Base-by-base conservation (phyloP, 2,797 vertebrate species). In the Takifugu rubripes region DNA sequence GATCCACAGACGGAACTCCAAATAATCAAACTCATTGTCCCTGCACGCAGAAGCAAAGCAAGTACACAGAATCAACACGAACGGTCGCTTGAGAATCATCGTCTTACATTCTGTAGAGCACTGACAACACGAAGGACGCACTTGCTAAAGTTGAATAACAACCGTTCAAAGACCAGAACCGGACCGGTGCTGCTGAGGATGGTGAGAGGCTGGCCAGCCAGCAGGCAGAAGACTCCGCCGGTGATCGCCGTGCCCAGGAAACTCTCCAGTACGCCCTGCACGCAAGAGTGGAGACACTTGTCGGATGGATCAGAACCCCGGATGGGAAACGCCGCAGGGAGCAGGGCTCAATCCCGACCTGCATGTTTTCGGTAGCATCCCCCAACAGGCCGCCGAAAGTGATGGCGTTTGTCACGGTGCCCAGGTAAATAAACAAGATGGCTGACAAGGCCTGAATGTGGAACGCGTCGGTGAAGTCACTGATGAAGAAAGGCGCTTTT, bases 121-220 rank as follows among this genome's bases (percentile, higher is more conserved):
- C 21, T 6, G 8, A 14, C 0, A 42, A 49, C 5, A 43, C 0
- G 3, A 2, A 8, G n/a, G 50, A 87, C 84, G 63, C 89, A 97
- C 97, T 84, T 96, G 96, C 97, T 99, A 83, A 99, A 99, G 77
- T 95, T 98, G 85, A 96, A 99, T 61, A 99, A 94, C 52, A 99
- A 92, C 49, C 96, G 89, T 72, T 99, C 97, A 54, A 99, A 99
- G 81, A 99, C 97, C 26, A 99, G 90, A 52, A 99, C 97, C 0
- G 97, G 97, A 2, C 97, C 97, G 0, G 97, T 99, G 80, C 97
- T 99, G 89, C 97, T 98, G 82, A 99, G 84, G 75, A 99, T 98
- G 60, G 85, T 99, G 70, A 99, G 95, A 0, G 97, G 97, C 53
- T 99, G 97, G 3, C 97, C 97, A 11, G 87, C 92, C 56, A 98